Percentiles rank a stretch among this genome's conserved stretches.
phyloP scores from a whole-genome alignment of 1,140 invertebrate genomes.

The Chrysoperla carnea region DNA sequence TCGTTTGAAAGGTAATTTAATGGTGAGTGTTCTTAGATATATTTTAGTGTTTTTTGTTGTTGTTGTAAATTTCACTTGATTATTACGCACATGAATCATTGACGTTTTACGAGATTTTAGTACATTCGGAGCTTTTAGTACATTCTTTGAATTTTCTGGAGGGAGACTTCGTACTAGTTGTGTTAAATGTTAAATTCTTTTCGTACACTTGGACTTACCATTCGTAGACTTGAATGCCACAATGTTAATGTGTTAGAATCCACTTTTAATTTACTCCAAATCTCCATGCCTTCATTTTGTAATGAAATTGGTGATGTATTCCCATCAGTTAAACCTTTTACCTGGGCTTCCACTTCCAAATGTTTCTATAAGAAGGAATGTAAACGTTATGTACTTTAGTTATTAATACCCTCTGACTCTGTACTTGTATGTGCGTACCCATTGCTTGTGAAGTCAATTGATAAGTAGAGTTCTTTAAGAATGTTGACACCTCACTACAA shows the following conservation, averaged over 20 bases:
- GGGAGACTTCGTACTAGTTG: slow-evolving; percentile 8
- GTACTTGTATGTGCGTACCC: slow-evolving; percentile 15
- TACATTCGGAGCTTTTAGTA: no score
- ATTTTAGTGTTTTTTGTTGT: no score
- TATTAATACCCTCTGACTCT: background rate
- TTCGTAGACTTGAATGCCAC: slow-evolving; percentile 46
- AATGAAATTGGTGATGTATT: background rate
- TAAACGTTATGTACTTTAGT: slow-evolving; percentile 1
- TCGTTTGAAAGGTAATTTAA: no score
- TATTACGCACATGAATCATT: no score
- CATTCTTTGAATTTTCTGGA: background rate
- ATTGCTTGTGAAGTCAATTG: slow-evolving; percentile 30
- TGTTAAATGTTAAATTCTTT: slow-evolving; percentile 19
- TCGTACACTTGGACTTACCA: slow-evolving; percentile 22
- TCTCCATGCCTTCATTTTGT: slow-evolving; percentile 20
- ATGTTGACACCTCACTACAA: slow-evolving; percentile 29
- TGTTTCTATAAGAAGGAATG: background rate
- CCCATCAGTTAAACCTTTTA: background rate
- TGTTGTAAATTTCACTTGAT: no score
- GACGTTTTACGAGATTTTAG: no score
- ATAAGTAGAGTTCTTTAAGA: slow-evolving; percentile 30
- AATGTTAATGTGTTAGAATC: slow-evolving; percentile 38
- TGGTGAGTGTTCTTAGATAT: no score
- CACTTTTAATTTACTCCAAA: slow-evolving; percentile 39
- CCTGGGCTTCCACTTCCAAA: background rate